Evolutionary conservation across 1,140 invertebrate genomes (phyloP), one percentile per base, ranked within the genome.

Genomic region (Coboldia fuscipes): DNA sequence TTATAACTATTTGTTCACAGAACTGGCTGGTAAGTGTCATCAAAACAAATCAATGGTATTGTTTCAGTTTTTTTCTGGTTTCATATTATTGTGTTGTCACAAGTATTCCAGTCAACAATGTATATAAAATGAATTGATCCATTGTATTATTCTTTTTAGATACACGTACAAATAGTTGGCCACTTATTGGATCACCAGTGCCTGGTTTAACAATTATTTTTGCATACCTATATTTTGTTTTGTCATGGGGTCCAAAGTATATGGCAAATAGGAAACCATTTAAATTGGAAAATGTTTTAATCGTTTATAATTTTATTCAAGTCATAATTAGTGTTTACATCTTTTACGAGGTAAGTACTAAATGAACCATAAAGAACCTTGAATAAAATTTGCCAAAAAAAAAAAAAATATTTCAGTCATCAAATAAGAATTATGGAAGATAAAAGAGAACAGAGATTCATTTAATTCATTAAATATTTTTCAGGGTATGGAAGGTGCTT

Each of bases 251-350:
- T 1, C 83, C 81, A 12, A 60, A 58, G 33, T 70, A 74, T 39
- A 89, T 88, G 83, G 63, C 70, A 41, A 65, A 82, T 49, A 64
- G 78, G 39, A 72, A 81, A 46, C 72, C 84, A 4, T 82, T 72
- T 45, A 63, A 81, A 40, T 57, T 90, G 3, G 73, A 80, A 42
- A 70, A 71, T 42, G 61, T 73, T 10, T 62, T 89, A 41, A 64
- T 86, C 39, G 45, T 76, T 7, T 90, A 89, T 54, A 90, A 89
- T 50, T 71, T 81, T 41, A 43, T 78, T 16, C 75, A 84, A 57
- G 75, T 86, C 14, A 36, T 75, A 3, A 56, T 82, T 10, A 84
- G 78, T 48, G 51, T 62, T 1, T 83, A 71, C 63, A 56, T 85
- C 34, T 77, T 80, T 43, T 68, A 63, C 46, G 74, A 79, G 57